These are phyloP conservation scores for Petaurus breviceps DNA, from an alignment of 2,113 vertebrate genomes.

Conservation along the genomic window DNA sequence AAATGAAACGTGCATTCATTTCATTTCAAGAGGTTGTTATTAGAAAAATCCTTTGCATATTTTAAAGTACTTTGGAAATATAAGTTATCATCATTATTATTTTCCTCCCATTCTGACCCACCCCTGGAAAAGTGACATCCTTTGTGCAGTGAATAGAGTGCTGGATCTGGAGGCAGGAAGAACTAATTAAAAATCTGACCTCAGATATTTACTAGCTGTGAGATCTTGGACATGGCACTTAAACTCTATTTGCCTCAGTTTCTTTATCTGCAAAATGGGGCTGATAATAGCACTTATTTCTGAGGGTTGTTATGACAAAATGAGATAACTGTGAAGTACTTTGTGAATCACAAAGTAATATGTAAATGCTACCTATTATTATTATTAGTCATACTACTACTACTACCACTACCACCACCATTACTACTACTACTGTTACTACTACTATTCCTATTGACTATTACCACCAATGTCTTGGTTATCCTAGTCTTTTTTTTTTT, in stretches of 20 bases:
- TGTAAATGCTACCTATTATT: not conserved
- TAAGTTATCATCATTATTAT: not conserved
- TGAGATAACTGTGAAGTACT: not conserved
- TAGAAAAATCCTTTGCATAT: not conserved
- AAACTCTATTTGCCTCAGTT: not conserved
- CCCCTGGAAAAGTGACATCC: not conserved
- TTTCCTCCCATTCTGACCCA: not conserved
- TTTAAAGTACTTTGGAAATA: not conserved
- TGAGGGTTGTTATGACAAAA: not conserved
- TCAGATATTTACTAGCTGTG: not conserved
- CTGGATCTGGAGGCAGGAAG: not conserved
- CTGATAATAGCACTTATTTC: not conserved
- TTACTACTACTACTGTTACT: not conserved
- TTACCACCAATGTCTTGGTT: not conserved
- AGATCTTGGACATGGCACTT: not conserved
- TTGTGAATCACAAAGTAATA: not conserved
- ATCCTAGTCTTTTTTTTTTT: not conserved
- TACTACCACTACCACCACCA: not conserved
- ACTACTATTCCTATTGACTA: not conserved
- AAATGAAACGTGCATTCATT: not conserved
- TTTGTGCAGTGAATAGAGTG: not conserved
- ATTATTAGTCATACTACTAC: not conserved
- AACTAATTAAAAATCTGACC: not conserved
- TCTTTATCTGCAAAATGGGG: not conserved
- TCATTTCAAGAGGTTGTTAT: not conserved